Evolutionary conservation across 1,140 invertebrate genomes (phyloP).

Genomic region (Dendroctonus ponderosae): DNA sequence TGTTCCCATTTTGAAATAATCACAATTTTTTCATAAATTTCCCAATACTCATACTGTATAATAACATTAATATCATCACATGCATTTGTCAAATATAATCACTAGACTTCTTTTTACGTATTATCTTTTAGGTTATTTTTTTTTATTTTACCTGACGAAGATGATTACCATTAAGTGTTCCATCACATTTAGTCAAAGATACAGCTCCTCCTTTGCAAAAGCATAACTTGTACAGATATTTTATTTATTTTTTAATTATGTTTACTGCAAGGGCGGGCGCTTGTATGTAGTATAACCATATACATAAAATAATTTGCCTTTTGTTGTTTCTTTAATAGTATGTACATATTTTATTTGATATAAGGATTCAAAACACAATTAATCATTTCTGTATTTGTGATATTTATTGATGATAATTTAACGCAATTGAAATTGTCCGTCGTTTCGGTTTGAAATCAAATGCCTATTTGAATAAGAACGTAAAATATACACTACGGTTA

Average conservation of each 20-base stretch:
- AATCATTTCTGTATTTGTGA: conserved; percentile 26
- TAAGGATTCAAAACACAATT: conserved; percentile 17
- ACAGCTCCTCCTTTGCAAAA: conserved; percentile 23
- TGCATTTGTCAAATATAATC: conserved; percentile 34
- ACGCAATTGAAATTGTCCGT: conserved; percentile 3
- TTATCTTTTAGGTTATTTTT: conserved; percentile 33
- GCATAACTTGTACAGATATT: conserved; percentile 44
- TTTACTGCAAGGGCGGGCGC: conserved; percentile 23
- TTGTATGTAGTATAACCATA: conserved; percentile 49
- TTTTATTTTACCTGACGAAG: conserved; percentile 39
- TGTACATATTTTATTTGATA: conserved; percentile 38
- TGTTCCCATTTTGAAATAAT: conserved; percentile 13
- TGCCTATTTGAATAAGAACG: background rate
- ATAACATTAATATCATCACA: conserved; percentile 41
- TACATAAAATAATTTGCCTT: conserved; percentile 43
- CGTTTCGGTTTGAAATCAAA: background rate
- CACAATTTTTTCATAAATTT: conserved; percentile 36
- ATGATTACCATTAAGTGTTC: conserved; percentile 48
- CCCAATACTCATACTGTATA: conserved; percentile 44
- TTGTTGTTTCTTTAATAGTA: conserved; percentile 33
- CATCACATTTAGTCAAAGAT: conserved; percentile 45
- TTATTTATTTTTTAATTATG: conserved; percentile 43
- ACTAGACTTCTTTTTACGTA: conserved; percentile 33
- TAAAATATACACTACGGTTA: background rate
- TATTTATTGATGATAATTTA: conserved; percentile 26